Evolutionary conservation across 2,113 vertebrate species (phyloP).

Genomic region (Colaptes auratus): DNA sequence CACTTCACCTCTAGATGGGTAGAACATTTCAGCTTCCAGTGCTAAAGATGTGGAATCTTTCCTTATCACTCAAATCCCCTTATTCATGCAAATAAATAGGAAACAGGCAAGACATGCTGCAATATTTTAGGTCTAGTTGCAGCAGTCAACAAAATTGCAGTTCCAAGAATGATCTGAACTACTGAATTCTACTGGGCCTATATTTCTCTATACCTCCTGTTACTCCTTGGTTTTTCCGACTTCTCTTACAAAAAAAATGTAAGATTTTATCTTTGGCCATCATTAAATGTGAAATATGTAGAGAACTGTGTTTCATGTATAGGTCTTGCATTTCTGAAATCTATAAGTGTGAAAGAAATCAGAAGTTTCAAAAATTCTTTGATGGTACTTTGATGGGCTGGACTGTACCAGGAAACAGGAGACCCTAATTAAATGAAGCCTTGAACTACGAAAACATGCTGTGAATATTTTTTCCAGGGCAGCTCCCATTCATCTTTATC

Average conservation of each 20-base stretch:
- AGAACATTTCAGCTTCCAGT: neutral
- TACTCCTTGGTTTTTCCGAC: neutral
- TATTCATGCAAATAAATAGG: neutral
- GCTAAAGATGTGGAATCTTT: neutral
- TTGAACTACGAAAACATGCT: neutral
- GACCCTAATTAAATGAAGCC: neutral
- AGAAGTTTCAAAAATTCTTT: neutral
- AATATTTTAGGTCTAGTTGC: neutral
- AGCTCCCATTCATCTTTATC: neutral
- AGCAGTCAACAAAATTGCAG: neutral
- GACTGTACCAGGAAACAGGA: neutral
- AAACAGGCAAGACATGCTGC: neutral
- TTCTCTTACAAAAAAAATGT: neutral
- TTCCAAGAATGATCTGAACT: neutral
- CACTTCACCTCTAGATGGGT: neutral
- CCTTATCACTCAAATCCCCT: neutral
- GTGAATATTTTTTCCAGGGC: neutral
- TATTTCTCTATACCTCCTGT: neutral
- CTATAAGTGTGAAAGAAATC: neutral
- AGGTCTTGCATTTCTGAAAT: neutral
- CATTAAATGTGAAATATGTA: neutral
- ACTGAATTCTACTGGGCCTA: neutral
- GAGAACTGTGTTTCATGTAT: neutral
- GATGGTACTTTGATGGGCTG: neutral
- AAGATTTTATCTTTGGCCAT: neutral